Evolutionary conservation across 2,113 vertebrate genomes (phyloP), one percentile per base, ranked within the genome.

Genomic region (Lasiurus borealis): DNA sequence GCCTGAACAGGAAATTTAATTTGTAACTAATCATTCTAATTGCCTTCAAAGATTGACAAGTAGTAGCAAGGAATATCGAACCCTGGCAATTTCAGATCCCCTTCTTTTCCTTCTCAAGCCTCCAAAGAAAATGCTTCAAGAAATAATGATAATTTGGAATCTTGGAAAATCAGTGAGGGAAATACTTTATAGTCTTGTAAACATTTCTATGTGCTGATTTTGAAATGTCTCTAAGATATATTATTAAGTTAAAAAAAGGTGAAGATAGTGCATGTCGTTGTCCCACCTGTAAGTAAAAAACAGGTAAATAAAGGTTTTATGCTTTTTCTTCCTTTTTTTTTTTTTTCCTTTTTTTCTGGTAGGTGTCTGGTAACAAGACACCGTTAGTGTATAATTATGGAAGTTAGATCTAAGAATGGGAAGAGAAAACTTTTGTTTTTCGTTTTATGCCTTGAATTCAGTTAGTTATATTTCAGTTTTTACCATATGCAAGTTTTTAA

Each of bases 241-340:
- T 68, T 68, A 88, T 83, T 50, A 78, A 29, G 44, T 19, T 90
- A 62, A 64, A 27, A 80, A 78, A 90, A 62, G 6, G 59, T 83
- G 27, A 57, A 88, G 88, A 84, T 84, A 84, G n/a, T 69, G 59
- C 18, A 95, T 82, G 86, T 75, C 72, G 31, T 82, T 75, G 66
- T 75, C 46, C 8, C 29, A 77, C 40, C n/a, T 76, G 18, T 72
- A 90, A 57, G 16, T 75, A 57, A 95, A 87, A 87, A 82, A 87
- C 36, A 73, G 34, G 64, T 52, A 86, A 72, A 85, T 80, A 85
- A 64, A 52, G 81, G 2, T 66, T 91, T 86, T 80, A 48, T 86
- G 29, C 21, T 81, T 69, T 57, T 81, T 27, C 3, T 64, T 72
- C 15, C 59, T 59, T 52, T 16, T 52, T 66, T 16, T 66, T 16